Conservation (phyloP, 2,888 invertebrate genomes). For the Xestia c-nigrum region DNA sequence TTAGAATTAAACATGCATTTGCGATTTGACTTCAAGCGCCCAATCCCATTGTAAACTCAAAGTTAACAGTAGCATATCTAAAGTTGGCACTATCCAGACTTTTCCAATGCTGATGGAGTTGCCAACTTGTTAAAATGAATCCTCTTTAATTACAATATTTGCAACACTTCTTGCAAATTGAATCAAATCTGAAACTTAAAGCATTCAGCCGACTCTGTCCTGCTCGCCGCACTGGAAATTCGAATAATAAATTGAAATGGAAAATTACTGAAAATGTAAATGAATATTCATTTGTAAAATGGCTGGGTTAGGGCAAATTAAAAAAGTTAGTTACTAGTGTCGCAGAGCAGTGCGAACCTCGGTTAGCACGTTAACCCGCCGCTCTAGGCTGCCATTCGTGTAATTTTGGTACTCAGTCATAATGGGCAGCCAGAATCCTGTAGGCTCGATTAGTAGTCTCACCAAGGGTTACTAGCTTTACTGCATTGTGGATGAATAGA, state of each 20-base stretch:
- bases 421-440: not conserved
- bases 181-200: slow-evolving; percentile 51
- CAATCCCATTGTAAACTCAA: slow-evolving; percentile 22
- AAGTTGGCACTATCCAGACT: slow-evolving; percentile 38
- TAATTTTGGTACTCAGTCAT: not conserved
- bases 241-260: slow-evolving; percentile 57
- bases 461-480: not conserved
- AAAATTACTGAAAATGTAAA: slow-evolving; percentile 57
- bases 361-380: not conserved
- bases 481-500: not conserved
- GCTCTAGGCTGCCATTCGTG: not conserved
- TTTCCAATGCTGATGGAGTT: slow-evolving; percentile 33
- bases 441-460: not conserved
- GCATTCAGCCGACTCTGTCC: slow-evolving; percentile 46
- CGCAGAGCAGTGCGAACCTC: not conserved
- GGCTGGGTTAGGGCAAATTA: slow-evolving; percentile 22
- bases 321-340: slow-evolving; percentile 5
- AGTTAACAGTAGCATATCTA: slow-evolving; percentile 21
- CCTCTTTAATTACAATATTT: slow-evolving; percentile 60
- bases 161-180: slow-evolving; percentile 54
- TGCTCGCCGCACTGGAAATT: slow-evolving; percentile 47
- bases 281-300: slow-evolving; percentile 42
- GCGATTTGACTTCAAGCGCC: slow-evolving; percentile 6
- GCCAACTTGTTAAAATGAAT: slow-evolving; percentile 49
- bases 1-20: slow-evolving; percentile 17